These are phyloP conservation scores for Vulpes lagopus DNA, from an alignment of 2,113 vertebrate species.

Conservation along the genomic window DNA sequence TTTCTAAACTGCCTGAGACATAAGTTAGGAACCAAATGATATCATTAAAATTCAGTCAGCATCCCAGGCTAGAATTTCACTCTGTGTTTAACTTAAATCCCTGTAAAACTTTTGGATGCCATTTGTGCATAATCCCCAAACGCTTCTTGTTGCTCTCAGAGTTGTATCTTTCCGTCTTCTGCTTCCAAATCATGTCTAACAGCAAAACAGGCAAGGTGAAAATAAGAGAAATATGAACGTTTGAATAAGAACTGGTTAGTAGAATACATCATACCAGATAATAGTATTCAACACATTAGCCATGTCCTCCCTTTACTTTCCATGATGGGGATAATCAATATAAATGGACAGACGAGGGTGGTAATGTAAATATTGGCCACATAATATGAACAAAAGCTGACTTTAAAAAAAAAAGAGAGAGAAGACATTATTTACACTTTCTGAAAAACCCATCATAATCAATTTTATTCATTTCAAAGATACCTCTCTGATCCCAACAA, in stretches of 20 bases:
- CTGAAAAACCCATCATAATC: slow-evolving; percentile 28
- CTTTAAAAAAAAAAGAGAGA: not conserved
- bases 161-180: slow-evolving; percentile 24
- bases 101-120: slow-evolving; percentile 31
- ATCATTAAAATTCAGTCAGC: slow-evolving; percentile 65
- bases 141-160: not conserved
- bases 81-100: slow-evolving; percentile 46
- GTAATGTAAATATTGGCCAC: not conserved
- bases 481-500: slow-evolving; percentile 61
- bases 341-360: not conserved
- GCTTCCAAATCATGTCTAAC: not conserved
- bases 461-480: slow-evolving; percentile 65
- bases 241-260: not conserved
- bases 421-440: not conserved
- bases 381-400: not conserved
- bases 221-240: not conserved
- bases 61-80: slow-evolving; percentile 57
- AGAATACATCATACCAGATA: not conserved
- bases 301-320: not conserved
- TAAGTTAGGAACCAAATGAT: slow-evolving; percentile 50
- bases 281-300: not conserved
- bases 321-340: not conserved
- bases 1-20: slow-evolving; percentile 59
- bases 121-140: slow-evolving; percentile 59
- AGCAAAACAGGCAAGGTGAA: slow-evolving; percentile 11